These are phyloP conservation scores for Meleagris gallopavo DNA, from an alignment of 2,113 vertebrate genomes.

Conservation along the genomic window DNA sequence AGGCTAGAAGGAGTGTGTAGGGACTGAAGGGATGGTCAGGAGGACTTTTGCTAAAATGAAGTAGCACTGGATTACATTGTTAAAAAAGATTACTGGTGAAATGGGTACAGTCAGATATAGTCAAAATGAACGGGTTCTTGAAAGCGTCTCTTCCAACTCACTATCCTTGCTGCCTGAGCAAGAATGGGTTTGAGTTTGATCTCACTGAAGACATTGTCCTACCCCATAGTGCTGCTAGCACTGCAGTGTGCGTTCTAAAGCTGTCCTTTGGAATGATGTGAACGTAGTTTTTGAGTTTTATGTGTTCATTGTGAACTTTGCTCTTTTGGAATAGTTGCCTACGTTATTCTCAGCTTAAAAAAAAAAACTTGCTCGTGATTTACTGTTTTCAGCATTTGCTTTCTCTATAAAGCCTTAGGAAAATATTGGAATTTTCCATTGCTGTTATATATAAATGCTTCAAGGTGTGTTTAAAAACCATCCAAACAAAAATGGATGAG, in stretches of 20 bases:
- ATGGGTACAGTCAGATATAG: not conserved
- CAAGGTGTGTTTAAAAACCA: not conserved
- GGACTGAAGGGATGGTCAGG: not conserved
- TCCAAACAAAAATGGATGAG: not conserved
- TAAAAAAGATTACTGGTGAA: not conserved
- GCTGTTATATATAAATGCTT: constrained; percentile 6
- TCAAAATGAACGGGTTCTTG: not conserved
- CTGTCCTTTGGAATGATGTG: not conserved
- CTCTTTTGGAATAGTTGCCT: not conserved
- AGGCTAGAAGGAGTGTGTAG: not conserved
- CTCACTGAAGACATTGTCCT: not conserved
- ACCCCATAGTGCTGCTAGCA: not conserved
- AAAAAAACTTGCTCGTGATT: not conserved
- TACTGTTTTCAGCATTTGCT: not conserved
- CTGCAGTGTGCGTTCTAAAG: not conserved
- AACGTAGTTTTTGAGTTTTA: not conserved
- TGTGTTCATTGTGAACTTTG: not conserved
- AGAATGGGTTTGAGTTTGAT: not conserved
- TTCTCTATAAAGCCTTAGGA: not conserved
- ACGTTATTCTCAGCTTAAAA: not conserved
- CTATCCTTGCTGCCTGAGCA: not conserved
- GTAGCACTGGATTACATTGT: not conserved
- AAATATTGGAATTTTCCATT: not conserved
- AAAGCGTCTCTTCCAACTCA: not conserved
- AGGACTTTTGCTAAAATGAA: not conserved